Percentiles rank a stretch among this genome's conserved stretches.
Evolutionary conservation across 2,888 invertebrate genomes (phyloP).

Genomic region (Sinotaia quadrata): DNA sequence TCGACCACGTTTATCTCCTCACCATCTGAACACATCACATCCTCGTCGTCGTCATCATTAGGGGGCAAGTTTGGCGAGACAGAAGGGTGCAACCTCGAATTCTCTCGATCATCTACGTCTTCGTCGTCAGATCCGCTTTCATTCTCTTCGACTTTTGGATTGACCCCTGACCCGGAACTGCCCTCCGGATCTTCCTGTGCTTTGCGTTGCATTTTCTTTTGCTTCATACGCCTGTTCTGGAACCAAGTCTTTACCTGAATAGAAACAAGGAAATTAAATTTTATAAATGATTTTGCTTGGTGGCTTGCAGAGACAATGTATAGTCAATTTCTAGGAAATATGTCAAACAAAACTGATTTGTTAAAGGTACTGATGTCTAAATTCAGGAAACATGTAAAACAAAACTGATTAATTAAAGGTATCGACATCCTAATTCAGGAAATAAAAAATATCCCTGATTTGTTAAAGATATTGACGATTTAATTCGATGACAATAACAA

Average conservation of each 20-base stretch:
- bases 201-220: conserved; percentile 71
- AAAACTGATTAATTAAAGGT: too few species aligned
- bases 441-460: too few species aligned
- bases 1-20: conserved; percentile 65
- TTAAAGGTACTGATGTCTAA: too few species aligned
- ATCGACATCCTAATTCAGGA: too few species aligned
- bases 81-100: conserved; percentile 9
- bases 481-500: too few species aligned
- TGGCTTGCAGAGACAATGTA: too few species aligned
- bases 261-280: too few species aligned
- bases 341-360: too few species aligned
- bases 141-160: conserved; percentile 16
- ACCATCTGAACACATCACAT: conserved; percentile 32
- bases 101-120: background rate
- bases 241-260: conserved; percentile 96
- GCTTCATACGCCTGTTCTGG: conserved; percentile 92
- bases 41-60: conserved; percentile 34
- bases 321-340: too few species aligned
- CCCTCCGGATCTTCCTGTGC: conserved; percentile 45
- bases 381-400: too few species aligned
- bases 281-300: too few species aligned
- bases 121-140: conserved; percentile 18
- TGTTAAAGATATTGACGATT: too few species aligned
- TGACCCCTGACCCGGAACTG: background rate
- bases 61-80: conserved; percentile 32